A percentile compares a stretch with the other conserved stretches of the same genome.
Conservation (phyloP, 2,797 vertebrate genomes). For the Catamblyrhynchus diadema region DNA sequence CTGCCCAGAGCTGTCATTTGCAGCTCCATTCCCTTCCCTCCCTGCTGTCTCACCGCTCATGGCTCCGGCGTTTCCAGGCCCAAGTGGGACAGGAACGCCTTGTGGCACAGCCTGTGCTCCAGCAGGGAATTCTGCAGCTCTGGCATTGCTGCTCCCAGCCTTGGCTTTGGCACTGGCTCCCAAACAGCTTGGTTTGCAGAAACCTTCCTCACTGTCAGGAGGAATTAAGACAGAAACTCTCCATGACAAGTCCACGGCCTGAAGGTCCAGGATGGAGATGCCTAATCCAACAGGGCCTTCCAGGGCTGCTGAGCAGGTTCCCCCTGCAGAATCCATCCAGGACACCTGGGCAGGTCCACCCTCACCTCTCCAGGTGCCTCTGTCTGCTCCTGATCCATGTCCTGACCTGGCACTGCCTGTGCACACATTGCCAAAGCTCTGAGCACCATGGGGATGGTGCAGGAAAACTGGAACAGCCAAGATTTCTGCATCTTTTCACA, state of each 20-base stretch:
- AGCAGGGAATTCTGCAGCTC: not conserved
- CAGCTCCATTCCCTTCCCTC: slow-evolving; percentile 11
- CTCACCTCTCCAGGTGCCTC: not conserved
- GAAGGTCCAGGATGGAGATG: not conserved
- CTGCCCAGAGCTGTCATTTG: slow-evolving; percentile 15
- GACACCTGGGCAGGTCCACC: fast-evolving
- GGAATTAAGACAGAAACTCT: too few relatives aligned
- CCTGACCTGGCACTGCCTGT: not conserved
- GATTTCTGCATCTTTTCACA: not conserved
- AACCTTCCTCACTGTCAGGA: slow-evolving; percentile 27
- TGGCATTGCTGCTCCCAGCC: not conserved
- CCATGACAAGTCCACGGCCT: fast-evolving
- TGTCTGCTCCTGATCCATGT: fast-evolving
- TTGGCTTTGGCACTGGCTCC: not conserved
- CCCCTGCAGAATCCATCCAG: not conserved
- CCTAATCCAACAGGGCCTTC: not conserved
- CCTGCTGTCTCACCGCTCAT: not conserved
- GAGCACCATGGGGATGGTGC: fast-evolving
- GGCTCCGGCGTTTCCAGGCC: not conserved
- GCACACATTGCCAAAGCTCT: fast-evolving
- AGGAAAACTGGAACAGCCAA: not conserved
- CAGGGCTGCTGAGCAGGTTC: not conserved
- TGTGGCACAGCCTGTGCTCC: slow-evolving; percentile 4
- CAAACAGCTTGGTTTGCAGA: not conserved
- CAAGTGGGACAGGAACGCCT: not conserved